A percentile compares a stretch with the other conserved stretches of the same genome.
These are phyloP conservation scores for Neuroscelio doddi DNA, from an alignment of 2,888 invertebrate genomes.

Conservation along the genomic window DNA sequence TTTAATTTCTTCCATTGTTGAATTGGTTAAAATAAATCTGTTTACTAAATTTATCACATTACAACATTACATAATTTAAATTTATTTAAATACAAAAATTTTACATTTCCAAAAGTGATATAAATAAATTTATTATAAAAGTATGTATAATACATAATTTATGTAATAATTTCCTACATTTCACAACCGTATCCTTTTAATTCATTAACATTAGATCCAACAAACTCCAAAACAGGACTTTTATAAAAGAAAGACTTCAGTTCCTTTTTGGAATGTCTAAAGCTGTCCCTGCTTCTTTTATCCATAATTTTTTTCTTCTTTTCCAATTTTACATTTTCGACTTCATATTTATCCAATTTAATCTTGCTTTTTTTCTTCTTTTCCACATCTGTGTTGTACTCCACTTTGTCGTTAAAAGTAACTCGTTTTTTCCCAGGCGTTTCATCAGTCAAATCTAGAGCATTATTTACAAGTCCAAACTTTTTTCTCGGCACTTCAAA, in stretches of 20 bases:
- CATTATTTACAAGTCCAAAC: constrained; percentile 62
- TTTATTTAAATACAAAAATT: background rate
- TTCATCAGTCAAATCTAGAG: constrained; percentile 65
- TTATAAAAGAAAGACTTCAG: constrained; percentile 58
- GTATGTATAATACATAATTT: constrained; percentile 1
- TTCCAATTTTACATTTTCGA: constrained; percentile 56
- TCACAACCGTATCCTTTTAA: constrained; percentile 63
- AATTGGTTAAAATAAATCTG: no score
- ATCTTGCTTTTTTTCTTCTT: constrained; percentile 55
- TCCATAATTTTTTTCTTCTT: constrained; percentile 12
- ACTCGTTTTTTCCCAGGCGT: constrained; percentile 60
- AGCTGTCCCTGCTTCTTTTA: constrained; percentile 9
- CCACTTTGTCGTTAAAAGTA: constrained; percentile 65
- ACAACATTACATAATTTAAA: background rate
- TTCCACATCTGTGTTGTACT: constrained; percentile 58
- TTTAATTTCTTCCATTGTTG: no score
- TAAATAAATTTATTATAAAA: background rate
- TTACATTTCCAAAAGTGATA: background rate
- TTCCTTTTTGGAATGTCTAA: constrained; percentile 50
- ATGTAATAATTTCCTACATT: background rate
- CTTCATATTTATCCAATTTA: constrained; percentile 65
- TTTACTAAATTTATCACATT: no score
- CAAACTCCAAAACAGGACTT: constrained; percentile 57
- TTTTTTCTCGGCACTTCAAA: constrained; percentile 59
- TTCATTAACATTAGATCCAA: constrained; percentile 64